Percentiles rank a stretch among this genome's conserved stretches.
phyloP scores from a whole-genome alignment of 2,888 invertebrate species.

The Balanococcus diminutus region DNA sequence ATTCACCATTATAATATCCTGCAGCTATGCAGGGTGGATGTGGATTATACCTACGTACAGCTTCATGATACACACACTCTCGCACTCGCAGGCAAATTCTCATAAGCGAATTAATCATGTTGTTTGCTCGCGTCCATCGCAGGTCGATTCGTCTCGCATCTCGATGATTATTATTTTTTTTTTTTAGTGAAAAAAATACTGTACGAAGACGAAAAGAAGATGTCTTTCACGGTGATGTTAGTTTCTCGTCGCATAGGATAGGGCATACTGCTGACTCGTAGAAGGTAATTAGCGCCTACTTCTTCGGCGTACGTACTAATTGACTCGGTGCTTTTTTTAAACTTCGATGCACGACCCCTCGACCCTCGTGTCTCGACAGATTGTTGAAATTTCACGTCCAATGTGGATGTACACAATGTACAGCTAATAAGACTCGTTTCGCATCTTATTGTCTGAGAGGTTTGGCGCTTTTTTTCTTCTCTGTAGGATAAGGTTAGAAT shows the following conservation, averaged over 20 bases:
- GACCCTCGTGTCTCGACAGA: not conserved
- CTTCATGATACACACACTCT: not conserved
- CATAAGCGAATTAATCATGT: not conserved
- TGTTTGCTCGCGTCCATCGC: not conserved
- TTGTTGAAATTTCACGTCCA: not conserved
- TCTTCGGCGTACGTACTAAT: conserved; percentile 28
- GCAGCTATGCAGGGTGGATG: conserved; percentile 2
- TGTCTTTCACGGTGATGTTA: conserved; percentile 23
- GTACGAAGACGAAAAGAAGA: not conserved
- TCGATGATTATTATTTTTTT: not conserved
- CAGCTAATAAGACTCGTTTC: not conserved
- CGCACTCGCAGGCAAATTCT: too few species aligned
- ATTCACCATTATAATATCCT: not conserved
- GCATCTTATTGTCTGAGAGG: not conserved
- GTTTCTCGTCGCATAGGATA: conserved; percentile 34
- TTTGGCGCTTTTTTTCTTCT: not conserved
- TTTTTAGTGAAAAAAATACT: not conserved
- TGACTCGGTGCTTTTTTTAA: conserved; percentile 6
- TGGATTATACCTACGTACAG: not conserved
- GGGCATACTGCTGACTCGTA: conserved; percentile 13
- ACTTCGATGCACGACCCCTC: too few species aligned
- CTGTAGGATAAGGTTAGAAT: too few species aligned
- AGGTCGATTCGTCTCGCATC: not conserved
- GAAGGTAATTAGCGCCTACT: conserved; percentile 41
- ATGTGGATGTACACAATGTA: not conserved